Base-by-base conservation (phyloP, 2,113 vertebrate genomes). In the Plecturocebus donacophilus region DNA sequence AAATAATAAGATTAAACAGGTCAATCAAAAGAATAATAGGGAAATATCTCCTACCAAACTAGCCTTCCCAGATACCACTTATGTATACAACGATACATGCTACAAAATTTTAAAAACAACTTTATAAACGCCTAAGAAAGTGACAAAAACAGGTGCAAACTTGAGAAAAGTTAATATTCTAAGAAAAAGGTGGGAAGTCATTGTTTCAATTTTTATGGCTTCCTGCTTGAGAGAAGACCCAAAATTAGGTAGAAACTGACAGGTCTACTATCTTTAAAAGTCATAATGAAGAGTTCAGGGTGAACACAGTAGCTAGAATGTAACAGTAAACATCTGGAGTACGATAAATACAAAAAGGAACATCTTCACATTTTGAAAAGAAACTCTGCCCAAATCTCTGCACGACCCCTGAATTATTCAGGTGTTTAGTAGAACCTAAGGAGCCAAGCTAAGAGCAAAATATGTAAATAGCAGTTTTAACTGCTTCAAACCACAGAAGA, bases 381-480 rank as follows among this genome's bases (percentile, higher is more conserved):
- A 77, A 73, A 35, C 1, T 45, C 8, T 27, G 40, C 56, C 12
- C 42, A 8, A 45, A 40, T 13, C 40, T 76, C 52, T 54, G 56
- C 8, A 77, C 45, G n/a, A 68, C n/a, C 11, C 19, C 47, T 4
- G 32, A 25, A 56, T 66, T 21, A 71, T 38, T 42, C 19, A 17
- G 75, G 16, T 6, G 19, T 25, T 21, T 14, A 73, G 5, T 47
- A 25, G 21, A 96, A 8, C 27, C 40, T 45, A 64, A 49, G 32
- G 47, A 45, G 16, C 27, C 52, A 6, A 20, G 45, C 4, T 35
- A 16, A 42, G 42, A 8, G 27, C 8, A 32, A 77, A 73, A 58
- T 58, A 66, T 49, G 14, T 66, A 8, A 73, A 64, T 0, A 16
- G 0, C 0, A 12, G 52, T 7, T n/a, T 23, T 10, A 58, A 32